Evolutionary conservation across 1,140 invertebrate species (phyloP).

Genomic region (Trissolcus basalis): DNA sequence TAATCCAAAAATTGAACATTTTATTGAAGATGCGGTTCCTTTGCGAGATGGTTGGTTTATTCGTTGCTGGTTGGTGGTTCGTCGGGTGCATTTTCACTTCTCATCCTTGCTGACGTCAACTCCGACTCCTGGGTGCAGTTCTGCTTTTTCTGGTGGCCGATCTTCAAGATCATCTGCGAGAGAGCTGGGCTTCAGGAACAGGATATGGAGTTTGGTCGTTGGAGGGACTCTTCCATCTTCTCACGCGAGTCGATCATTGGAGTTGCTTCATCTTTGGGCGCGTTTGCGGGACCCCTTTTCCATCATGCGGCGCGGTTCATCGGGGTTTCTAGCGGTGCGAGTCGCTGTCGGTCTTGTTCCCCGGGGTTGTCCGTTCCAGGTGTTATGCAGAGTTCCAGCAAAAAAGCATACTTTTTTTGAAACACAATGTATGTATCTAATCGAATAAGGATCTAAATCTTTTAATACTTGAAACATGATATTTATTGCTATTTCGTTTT

Average conservation of each 20-base stretch:
- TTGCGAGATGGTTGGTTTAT: neutral
- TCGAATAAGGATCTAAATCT: no score
- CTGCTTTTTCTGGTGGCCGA: conserved; percentile 7
- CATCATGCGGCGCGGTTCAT: neutral
- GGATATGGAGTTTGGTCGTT: conserved; percentile 12
- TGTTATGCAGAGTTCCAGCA: conserved; percentile 17
- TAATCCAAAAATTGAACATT: no score
- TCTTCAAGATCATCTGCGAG: neutral
- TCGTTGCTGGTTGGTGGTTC: neutral
- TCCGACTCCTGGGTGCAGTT: conserved; percentile 2
- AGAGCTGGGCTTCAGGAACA: conserved; percentile 1
- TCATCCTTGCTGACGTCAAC: conserved; percentile 7
- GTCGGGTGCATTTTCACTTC: neutral
- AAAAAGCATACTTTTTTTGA: conserved; percentile 17
- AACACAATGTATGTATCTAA: conserved; percentile 20
- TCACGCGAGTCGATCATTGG: conserved; percentile 11
- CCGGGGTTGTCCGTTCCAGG: conserved; percentile 4
- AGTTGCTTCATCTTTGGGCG: neutral
- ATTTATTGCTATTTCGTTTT: neutral
- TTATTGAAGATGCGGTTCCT: neutral
- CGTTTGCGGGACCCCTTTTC: neutral
- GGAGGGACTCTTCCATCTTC: conserved; percentile 4
- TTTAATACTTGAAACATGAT: neutral
- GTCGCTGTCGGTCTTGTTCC: conserved; percentile 12
- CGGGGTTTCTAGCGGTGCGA: conserved; percentile 11